phyloP scores from a whole-genome alignment of 2,797 vertebrate genomes.

The Halcyon smyrnensis region DNA sequence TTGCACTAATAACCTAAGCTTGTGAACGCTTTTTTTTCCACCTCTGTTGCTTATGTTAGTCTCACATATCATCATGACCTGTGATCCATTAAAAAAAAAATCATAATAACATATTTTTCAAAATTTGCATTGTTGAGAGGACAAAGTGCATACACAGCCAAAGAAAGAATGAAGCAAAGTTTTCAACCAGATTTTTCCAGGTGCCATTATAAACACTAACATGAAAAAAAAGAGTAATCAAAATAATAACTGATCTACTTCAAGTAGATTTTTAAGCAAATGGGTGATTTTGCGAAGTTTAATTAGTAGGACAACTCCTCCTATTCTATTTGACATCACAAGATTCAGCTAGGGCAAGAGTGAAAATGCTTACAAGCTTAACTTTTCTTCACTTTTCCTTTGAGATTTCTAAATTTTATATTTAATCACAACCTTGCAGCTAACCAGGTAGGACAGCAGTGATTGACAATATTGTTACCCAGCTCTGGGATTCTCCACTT shows the following conservation, averaged over 20 bases:
- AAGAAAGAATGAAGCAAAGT: background rate
- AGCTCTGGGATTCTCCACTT: conserved; percentile 8
- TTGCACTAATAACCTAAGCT: conserved; percentile 24
- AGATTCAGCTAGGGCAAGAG: background rate
- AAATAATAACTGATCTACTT: background rate
- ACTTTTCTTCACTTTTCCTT: background rate
- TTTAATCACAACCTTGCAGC: background rate
- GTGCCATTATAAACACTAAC: background rate
- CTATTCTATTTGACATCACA: background rate
- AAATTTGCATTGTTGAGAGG: background rate
- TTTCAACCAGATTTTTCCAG: conserved; percentile 30
- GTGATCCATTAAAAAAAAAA: background rate
- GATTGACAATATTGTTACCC: background rate
- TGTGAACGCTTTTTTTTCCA: background rate
- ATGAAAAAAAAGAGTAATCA: background rate
- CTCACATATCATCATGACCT: background rate
- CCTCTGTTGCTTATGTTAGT: background rate
- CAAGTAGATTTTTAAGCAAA: conserved; percentile 31
- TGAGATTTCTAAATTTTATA: conserved; percentile 30
- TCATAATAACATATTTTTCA: too few species aligned
- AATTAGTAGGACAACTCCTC: background rate
- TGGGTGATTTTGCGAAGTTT: conserved; percentile 5
- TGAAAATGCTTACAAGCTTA: conserved; percentile 3
- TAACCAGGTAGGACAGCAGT: conserved; percentile 1
- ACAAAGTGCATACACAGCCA: background rate